Percentiles rank a stretch among this genome's conserved stretches.
phyloP scores from a whole-genome alignment of 1,140 invertebrate species.

The Drosophila simulans region DNA sequence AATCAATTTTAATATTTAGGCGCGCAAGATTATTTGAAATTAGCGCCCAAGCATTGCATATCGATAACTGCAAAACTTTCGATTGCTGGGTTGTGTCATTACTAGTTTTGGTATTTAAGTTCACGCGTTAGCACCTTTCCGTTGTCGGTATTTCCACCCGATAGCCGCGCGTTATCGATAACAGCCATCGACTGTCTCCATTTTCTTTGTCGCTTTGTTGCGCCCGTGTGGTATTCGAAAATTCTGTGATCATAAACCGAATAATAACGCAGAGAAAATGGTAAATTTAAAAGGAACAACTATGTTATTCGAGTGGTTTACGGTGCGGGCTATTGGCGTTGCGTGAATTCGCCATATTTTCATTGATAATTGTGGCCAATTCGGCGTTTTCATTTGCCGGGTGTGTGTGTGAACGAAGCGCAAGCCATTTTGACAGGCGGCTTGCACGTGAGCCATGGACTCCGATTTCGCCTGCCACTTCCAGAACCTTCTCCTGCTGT shows the following conservation, averaged over 20 bases:
- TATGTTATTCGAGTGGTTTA: constrained; percentile 44
- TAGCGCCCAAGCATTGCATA: too few species aligned
- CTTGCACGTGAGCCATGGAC: constrained; percentile 52
- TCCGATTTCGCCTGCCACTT: constrained; percentile 7
- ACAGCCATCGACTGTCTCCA: constrained; percentile 30
- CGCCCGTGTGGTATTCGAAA: constrained; percentile 61
- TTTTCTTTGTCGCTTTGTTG: constrained; percentile 76
- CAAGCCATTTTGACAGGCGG: constrained; percentile 46
- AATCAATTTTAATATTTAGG: not conserved
- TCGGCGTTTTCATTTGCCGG: constrained; percentile 70
- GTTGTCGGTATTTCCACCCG: not conserved
- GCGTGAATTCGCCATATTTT: constrained; percentile 38
- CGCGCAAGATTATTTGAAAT: too few species aligned
- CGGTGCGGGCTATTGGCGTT: constrained; percentile 17
- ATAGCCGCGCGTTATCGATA: not conserved
- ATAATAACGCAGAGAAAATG: constrained; percentile 71
- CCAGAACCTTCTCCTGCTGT: constrained; percentile 33
- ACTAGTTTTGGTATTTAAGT: too few species aligned
- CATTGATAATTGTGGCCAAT: constrained; percentile 60
- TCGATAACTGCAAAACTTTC: too few species aligned
- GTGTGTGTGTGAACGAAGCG: constrained; percentile 50
- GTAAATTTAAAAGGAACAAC: constrained; percentile 49
- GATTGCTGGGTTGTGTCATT: too few species aligned
- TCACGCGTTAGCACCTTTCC: not conserved
- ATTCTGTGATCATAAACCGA: constrained; percentile 77